Conservation (phyloP, 2,888 invertebrate genomes). For the Thereva unica region DNA sequence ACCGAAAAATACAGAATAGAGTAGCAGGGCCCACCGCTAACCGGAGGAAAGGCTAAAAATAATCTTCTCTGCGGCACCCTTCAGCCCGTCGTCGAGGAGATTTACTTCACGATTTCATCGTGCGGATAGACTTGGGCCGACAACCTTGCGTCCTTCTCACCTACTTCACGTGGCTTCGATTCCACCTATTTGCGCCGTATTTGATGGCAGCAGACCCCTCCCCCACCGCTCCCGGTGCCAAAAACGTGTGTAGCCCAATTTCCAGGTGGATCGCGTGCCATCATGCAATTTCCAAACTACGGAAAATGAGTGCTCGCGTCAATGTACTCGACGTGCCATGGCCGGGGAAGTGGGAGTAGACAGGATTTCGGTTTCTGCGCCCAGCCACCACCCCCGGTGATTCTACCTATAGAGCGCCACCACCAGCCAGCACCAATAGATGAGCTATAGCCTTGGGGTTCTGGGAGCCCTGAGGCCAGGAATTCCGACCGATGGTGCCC, state of each 20-base stretch:
- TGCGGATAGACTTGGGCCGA: not conserved
- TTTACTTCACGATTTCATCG: conserved; percentile 22
- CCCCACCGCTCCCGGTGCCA: not conserved
- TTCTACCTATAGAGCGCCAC: not conserved
- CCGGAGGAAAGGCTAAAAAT: conserved; percentile 25
- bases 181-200: not conserved
- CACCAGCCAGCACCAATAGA: conserved; percentile 8
- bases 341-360: too few relatives aligned
- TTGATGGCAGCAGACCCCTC: conserved; percentile 13
- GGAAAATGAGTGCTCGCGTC: conserved; percentile 35
- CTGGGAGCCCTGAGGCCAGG: conserved; percentile 11
- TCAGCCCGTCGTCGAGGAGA: conserved; percentile 15
- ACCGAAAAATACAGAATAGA: conserved; percentile 7
- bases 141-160: conserved; percentile 21
- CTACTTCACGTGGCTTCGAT: conserved; percentile 20
- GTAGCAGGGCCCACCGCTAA: conserved; percentile 24
- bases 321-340: conserved; percentile 6
- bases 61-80: conserved; percentile 18
- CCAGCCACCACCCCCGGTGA: too few relatives aligned
- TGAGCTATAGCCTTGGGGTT: conserved; percentile 15
- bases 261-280: conserved; percentile 51
- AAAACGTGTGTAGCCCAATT: conserved; percentile 31
- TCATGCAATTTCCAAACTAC: conserved; percentile 54
- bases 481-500: not conserved
- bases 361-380: too few relatives aligned